Percentiles rank a stretch among this genome's conserved stretches.
Conservation (phyloP, 2,797 vertebrate genomes). For the Pygocentrus nattereri region DNA sequence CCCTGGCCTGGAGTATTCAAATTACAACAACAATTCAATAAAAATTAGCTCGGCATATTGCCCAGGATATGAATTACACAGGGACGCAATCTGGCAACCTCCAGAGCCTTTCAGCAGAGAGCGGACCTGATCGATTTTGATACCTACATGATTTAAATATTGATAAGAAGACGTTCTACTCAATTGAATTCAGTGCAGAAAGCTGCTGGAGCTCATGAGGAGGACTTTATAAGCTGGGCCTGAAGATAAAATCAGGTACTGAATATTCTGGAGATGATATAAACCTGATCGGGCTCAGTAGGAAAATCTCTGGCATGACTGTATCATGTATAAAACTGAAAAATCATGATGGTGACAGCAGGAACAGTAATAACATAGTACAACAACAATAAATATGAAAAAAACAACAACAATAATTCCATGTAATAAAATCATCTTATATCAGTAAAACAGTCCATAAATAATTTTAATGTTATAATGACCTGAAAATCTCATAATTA, state of each 20-base stretch:
- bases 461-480: too few species aligned
- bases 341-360: too few species aligned
- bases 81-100: conserved; percentile 73
- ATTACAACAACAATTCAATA: conserved; percentile 87
- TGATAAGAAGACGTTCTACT: conserved; percentile 81
- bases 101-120: conserved; percentile 77
- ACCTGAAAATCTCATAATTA: too few species aligned
- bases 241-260: background rate
- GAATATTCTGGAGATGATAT: background rate
- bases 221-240: background rate
- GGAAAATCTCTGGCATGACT: too few species aligned
- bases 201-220: background rate
- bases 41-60: conserved; percentile 75
- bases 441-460: too few species aligned
- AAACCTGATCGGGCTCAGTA: too few species aligned
- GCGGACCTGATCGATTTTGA: conserved; percentile 75
- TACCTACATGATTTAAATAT: conserved; percentile 82
- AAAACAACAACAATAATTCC: too few species aligned
- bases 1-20: conserved; percentile 76
- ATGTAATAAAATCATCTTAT: too few species aligned
- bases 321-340: too few species aligned
- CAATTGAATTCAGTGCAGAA: conserved; percentile 67
- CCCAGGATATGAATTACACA: conserved; percentile 68
- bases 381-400: too few species aligned
- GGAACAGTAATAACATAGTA: too few species aligned